These are phyloP conservation scores for Lepidostoma basale DNA, from an alignment of 1,140 invertebrate species.

Conservation along the genomic window DNA sequence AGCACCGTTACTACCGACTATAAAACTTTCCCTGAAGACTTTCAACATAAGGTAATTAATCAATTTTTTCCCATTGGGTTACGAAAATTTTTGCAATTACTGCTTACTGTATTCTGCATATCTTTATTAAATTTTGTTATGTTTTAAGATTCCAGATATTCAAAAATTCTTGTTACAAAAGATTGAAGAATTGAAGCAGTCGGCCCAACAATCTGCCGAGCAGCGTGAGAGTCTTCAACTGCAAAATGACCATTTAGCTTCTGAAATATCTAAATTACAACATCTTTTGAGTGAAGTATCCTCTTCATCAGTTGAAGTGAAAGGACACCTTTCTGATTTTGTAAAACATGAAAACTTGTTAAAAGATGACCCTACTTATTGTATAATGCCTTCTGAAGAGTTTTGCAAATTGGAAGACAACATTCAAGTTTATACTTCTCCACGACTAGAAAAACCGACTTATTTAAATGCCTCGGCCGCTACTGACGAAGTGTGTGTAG, in stretches of 20 bases:
- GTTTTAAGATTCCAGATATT: conserved; percentile 65
- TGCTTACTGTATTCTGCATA: neutral
- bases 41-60: conserved; percentile 53
- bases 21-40: conserved; percentile 59
- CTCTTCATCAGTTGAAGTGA: conserved; percentile 56
- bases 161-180: conserved; percentile 64
- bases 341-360: conserved; percentile 56
- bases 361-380: conserved; percentile 50
- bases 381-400: neutral
- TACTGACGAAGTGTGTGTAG: neutral
- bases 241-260: conserved; percentile 65
- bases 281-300: conserved; percentile 63
- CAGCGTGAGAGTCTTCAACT: conserved; percentile 65
- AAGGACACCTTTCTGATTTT: conserved; percentile 55
- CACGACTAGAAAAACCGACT: neutral
- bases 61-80: neutral
- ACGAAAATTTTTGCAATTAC: neutral
- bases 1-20: conserved; percentile 59
- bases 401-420: neutral
- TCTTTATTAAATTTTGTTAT: neutral
- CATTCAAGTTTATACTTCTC: neutral
- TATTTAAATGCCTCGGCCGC: no score
- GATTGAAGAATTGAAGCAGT: conserved; percentile 66
- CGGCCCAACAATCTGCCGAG: conserved; percentile 63
- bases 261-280: conserved; percentile 67